Base-by-base conservation (phyloP, 2,888 invertebrate species). In the Ecliptopera silaceata region DNA sequence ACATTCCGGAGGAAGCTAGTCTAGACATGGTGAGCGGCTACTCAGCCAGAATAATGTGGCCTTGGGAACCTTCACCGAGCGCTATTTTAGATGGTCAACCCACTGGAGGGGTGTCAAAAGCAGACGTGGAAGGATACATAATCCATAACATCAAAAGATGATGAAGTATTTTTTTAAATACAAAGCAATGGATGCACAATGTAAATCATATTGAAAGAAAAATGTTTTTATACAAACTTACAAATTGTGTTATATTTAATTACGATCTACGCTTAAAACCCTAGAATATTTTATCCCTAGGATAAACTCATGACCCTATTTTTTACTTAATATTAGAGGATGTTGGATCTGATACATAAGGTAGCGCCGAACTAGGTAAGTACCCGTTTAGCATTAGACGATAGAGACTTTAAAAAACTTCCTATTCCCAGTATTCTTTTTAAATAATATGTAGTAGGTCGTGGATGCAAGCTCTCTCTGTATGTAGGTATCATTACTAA, bases 21-120 rank as follows among this genome's bases (percentile, higher is more conserved):
- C 49, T 89, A 20, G 88, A 89, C 61, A 84, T 82, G 80, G 51
- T 83, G 20, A 75, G 68, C 20, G 79, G 82, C 4, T 84, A 77
- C 63, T 61, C 69, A 8, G 58, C 66, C 1, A 76, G 90, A 1
- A 68, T 88, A 0, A 70, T 82, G 76, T 91, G 91, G 91, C 72
- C 83, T 4, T 91, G 91, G 91, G 89, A 82, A 13, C 73, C 75
- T 0, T 68, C 78, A 1, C 80, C 86, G 3, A 71, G 74, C 42
- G 85, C 83, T 38, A 78, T 88, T 20, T 75, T 84, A 12, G 84
- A 86, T 8, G 81, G 83, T 3, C 69, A 69, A 29, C 66, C 77
- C 0, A 73, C 75, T 26, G 65, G 63, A 1, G 77, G 74, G 4
- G 61, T 88, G 8, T 80, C 88, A 1, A 74, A 79, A 50, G 61